Evolutionary conservation across 2,113 vertebrate genomes (phyloP).

Genomic region (Rhadina sibilatrix): DNA sequence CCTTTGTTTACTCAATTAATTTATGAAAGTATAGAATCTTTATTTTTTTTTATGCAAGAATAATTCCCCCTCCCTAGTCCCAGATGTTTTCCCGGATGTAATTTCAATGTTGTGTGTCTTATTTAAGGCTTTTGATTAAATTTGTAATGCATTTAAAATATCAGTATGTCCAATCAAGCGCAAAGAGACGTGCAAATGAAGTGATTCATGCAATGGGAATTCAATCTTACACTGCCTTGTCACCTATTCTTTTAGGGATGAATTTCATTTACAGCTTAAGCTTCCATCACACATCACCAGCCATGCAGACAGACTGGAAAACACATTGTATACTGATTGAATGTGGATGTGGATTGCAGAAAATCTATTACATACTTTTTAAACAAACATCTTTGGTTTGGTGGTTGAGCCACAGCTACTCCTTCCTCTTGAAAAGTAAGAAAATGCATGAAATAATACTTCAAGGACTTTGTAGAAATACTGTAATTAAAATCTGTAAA

Average conservation of each 20-base stretch:
- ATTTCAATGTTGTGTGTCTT: neutral
- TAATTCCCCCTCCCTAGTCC: neutral
- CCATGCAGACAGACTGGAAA: neutral
- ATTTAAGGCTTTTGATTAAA: slow-evolving; percentile 38
- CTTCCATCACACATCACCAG: neutral
- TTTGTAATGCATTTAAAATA: slow-evolving; percentile 41
- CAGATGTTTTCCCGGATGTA: slow-evolving; percentile 43
- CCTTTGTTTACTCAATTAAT: slow-evolving; percentile 16
- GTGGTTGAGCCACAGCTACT: neutral
- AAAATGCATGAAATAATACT: neutral
- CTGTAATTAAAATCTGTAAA: neutral
- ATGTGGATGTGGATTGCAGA: neutral
- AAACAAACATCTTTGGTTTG: neutral
- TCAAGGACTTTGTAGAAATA: neutral
- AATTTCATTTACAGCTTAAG: slow-evolving; percentile 11
- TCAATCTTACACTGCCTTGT: neutral
- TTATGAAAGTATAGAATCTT: neutral
- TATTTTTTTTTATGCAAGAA: neutral
- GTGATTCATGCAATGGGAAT: slow-evolving; percentile 21
- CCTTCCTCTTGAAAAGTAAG: neutral
- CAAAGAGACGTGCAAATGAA: slow-evolving; percentile 31
- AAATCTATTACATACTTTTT: neutral
- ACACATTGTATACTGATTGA: neutral
- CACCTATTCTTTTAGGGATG: neutral
- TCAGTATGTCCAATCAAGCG: slow-evolving; percentile 7